Conservation (phyloP, 2,888 invertebrate species). For the Drosophila picticornis region DNA sequence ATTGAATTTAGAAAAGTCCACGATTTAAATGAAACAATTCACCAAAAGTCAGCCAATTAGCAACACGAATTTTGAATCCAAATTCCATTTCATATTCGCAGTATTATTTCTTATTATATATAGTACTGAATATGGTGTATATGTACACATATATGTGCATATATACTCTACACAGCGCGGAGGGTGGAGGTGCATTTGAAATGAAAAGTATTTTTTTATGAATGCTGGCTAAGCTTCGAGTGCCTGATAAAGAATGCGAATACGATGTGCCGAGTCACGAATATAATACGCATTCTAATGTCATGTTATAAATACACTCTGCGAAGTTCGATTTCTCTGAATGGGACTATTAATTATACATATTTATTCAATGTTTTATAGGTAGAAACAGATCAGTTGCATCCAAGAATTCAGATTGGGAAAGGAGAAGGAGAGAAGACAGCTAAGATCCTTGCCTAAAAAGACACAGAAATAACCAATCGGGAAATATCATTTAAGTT, state of each 20-base stretch:
- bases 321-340: not conserved
- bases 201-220: not conserved
- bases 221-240: not conserved
- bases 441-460: not conserved
- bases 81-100: not conserved
- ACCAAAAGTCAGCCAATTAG: not conserved
- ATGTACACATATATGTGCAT: not conserved
- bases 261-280: not conserved
- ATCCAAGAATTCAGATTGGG: not conserved
- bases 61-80: not conserved
- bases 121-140: not conserved
- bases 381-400: not conserved
- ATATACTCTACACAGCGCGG: not conserved
- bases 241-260: slow-evolving; percentile 13
- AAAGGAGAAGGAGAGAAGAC: not conserved
- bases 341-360: rapidly evolving
- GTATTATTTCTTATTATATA: not conserved
- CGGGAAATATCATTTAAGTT: not conserved
- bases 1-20: not conserved
- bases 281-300: not conserved
- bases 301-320: not conserved
- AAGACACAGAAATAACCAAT: not conserved
- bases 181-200: not conserved
- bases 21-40: not conserved
- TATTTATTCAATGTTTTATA: not conserved